Conservation (phyloP, 2,797 vertebrate genomes). For the Helarctos malayanus region DNA sequence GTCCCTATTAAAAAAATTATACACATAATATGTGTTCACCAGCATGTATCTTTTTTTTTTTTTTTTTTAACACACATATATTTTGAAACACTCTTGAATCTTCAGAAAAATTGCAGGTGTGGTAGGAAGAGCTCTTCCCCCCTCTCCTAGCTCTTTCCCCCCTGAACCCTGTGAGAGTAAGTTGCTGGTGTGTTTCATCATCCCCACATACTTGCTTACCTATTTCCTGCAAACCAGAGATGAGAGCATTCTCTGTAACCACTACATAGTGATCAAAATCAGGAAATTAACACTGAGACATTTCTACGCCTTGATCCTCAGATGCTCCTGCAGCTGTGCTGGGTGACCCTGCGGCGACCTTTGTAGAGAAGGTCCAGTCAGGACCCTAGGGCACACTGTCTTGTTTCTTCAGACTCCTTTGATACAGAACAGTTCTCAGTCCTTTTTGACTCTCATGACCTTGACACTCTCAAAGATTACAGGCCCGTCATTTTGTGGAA, state of each 20-base stretch:
- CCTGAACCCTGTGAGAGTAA: neutral
- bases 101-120: neutral
- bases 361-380: neutral
- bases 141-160: neutral
- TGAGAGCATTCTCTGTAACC: neutral
- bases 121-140: neutral
- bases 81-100: neutral
- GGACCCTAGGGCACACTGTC: neutral
- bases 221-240: neutral
- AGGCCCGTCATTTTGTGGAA: conserved; percentile 55
- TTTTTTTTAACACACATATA: neutral
- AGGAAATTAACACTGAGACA: neutral
- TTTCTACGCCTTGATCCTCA: neutral
- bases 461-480: neutral
- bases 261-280: neutral
- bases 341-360: neutral
- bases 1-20: neutral
- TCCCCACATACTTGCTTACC: neutral
- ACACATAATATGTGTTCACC: neutral
- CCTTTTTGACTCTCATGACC: neutral
- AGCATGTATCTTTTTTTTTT: neutral
- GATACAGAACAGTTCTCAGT: neutral
- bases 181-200: neutral
- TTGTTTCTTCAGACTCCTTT: neutral
- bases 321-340: neutral